phyloP scores from a whole-genome alignment of 2,888 invertebrate species.

The Netelia melanura region DNA sequence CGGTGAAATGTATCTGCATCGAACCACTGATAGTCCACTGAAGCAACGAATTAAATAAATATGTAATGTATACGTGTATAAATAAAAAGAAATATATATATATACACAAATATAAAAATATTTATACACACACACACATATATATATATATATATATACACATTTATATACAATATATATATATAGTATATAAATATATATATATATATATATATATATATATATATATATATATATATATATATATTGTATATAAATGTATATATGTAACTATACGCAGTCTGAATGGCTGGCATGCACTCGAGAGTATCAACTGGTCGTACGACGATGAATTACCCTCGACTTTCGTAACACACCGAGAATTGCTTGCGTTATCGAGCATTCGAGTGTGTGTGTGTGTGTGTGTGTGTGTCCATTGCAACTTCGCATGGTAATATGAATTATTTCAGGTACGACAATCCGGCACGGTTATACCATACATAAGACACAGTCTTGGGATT shows the following conservation, averaged over 20 bases:
- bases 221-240: neutral
- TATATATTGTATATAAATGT: neutral
- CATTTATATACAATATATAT: neutral
- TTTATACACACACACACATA: too few relatives aligned
- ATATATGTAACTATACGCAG: slow-evolving; percentile 14
- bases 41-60: too few relatives aligned
- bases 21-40: too few relatives aligned
- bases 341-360: slow-evolving; percentile 67
- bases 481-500: neutral
- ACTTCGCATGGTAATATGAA: slow-evolving; percentile 66
- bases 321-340: slow-evolving; percentile 63
- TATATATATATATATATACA: neutral
- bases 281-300: slow-evolving; percentile 31
- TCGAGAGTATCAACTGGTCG: slow-evolving; percentile 58
- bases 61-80: neutral
- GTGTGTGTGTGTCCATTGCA: slow-evolving; percentile 26
- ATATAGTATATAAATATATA: slow-evolving; percentile 17
- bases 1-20: too few relatives aligned
- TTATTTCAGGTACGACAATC: slow-evolving; percentile 69
- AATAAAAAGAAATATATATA: slow-evolving; percentile 28
- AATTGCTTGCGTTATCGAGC: slow-evolving; percentile 66
- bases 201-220: neutral
- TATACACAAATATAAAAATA: slow-evolving; percentile 8
- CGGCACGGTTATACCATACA: neutral
- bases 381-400: slow-evolving; percentile 47